Evolutionary conservation across 1,140 invertebrate genomes (phyloP), one percentile per base, ranked within the genome.

Genomic region (Papilio helenus): DNA sequence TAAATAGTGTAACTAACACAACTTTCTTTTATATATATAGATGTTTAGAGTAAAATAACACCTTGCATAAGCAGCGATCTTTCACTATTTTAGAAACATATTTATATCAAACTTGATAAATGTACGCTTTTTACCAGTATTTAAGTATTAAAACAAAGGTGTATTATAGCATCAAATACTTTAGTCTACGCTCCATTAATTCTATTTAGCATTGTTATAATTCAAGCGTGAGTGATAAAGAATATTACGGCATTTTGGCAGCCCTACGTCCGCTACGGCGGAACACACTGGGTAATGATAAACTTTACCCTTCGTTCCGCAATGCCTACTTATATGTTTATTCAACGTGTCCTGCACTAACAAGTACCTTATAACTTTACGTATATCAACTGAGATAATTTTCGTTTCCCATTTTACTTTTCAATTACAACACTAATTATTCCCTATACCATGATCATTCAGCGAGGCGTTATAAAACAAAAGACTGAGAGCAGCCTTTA

Each of bases 181-280:
- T 20, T 55, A 55, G 61, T 68, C 3, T 16, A 68, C 61, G 26
- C 26, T 68, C 14, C 61, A 68, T 68, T 68, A 12, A 68, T 29
- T 68, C 26, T 68, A 68, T 26, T 68, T 68, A 68, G 26, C 61
- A 68, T 68, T 68, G 61, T 68, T 12, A 68, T 68, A 68, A 61
- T 26, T 68, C 26, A 68, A 68, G 61, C 61, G 61, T 68, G 14
- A 29, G 12, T 14, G 61, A 68, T 68, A 68, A 68, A 68, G 23
- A 68, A 68, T 34, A 34, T 68, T 26, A 26, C 14, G 12, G 61
- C 26, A 65, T 68, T 68, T 34, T 68, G 34, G 61, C 61, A n/a
- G 26, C 61, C 23, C 26, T 39, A 14, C 61, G 26, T 9, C 7
- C 26, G 10, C 12, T 29, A 68, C 61, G 16, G 3, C 23, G 61